A percentile compares a stretch with the other conserved stretches of the same genome.
Conservation (phyloP, 2,113 vertebrate genomes). For the Dunckerocampus dactyliophorus region DNA sequence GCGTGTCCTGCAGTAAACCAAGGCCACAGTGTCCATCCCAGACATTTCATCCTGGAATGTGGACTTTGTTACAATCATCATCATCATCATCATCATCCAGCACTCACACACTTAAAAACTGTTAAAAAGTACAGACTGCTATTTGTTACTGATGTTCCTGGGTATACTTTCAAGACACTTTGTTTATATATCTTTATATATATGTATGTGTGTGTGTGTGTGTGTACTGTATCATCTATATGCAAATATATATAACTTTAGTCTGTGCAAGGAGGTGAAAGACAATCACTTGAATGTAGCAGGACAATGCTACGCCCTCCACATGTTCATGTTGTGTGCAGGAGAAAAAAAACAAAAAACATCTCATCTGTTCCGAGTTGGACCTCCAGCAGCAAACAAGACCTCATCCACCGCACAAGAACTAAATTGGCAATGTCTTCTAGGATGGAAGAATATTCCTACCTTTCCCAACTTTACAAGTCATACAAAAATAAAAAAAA, state of each 20-base stretch:
- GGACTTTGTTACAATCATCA: slow-evolving; percentile 34
- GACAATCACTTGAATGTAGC: slow-evolving; percentile 72
- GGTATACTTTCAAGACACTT: slow-evolving; percentile 76
- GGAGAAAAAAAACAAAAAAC: slow-evolving; percentile 24
- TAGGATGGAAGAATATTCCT: slow-evolving; percentile 63
- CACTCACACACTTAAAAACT: slow-evolving; percentile 42
- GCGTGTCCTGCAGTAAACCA: slow-evolving; percentile 50
- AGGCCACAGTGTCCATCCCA: slow-evolving; percentile 68
- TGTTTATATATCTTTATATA: slow-evolving; percentile 73
- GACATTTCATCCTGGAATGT: slow-evolving; percentile 64
- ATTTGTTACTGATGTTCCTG: slow-evolving; percentile 72
- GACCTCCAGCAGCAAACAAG: slow-evolving; percentile 52
- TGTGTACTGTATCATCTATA: slow-evolving; percentile 16
- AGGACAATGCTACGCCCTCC: slow-evolving; percentile 33
- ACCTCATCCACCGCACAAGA: slow-evolving; percentile 39
- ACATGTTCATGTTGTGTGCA: slow-evolving; percentile 52
- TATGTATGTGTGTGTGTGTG: slow-evolving; percentile 56
- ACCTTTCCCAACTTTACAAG: slow-evolving; percentile 63
- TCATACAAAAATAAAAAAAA: slow-evolving; percentile 77
- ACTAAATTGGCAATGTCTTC: slow-evolving; percentile 52
- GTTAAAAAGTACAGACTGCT: slow-evolving; percentile 65
- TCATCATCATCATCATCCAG: slow-evolving; percentile 64
- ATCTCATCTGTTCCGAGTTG: slow-evolving; percentile 16
- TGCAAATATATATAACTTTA: slow-evolving; percentile 58
- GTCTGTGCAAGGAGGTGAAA: slow-evolving; percentile 77